phyloP scores from a whole-genome alignment of 2,113 vertebrate species.

The Heteronetta atricapilla region DNA sequence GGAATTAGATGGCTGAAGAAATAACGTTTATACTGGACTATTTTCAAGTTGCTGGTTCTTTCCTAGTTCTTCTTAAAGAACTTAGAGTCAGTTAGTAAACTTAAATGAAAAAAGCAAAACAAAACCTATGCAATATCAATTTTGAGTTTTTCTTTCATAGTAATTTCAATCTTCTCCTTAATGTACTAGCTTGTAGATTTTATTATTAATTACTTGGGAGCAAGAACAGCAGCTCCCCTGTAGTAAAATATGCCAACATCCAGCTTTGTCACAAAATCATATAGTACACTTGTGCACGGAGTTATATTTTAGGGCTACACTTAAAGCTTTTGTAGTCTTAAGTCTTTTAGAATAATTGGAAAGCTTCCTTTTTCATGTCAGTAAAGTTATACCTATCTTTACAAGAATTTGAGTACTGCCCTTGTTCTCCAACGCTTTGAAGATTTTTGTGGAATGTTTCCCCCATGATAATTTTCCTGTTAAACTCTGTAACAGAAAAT shows the following conservation, averaged over 20 bases:
- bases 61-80: neutral
- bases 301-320: neutral
- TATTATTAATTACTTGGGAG: neutral
- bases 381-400: conserved; percentile 5
- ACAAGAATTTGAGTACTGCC: neutral
- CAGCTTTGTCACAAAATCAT: neutral
- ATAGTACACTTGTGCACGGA: neutral
- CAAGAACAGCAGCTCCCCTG: neutral
- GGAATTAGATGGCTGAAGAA: neutral
- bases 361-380: conserved; percentile 9
- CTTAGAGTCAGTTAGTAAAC: neutral
- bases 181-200: neutral
- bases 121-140: neutral
- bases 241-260: neutral
- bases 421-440: conserved; percentile 23
- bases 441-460: conserved; percentile 13
- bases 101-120: neutral
- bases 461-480: neutral
- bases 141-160: neutral
- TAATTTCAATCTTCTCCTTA: neutral
- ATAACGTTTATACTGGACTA: neutral
- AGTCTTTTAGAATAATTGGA: neutral
- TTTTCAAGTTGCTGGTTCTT: neutral
- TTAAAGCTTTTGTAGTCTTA: neutral
- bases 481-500: conserved; percentile 13